These are phyloP conservation scores for Myathropa florea DNA, from an alignment of 2,888 invertebrate species.

Conservation along the genomic window DNA sequence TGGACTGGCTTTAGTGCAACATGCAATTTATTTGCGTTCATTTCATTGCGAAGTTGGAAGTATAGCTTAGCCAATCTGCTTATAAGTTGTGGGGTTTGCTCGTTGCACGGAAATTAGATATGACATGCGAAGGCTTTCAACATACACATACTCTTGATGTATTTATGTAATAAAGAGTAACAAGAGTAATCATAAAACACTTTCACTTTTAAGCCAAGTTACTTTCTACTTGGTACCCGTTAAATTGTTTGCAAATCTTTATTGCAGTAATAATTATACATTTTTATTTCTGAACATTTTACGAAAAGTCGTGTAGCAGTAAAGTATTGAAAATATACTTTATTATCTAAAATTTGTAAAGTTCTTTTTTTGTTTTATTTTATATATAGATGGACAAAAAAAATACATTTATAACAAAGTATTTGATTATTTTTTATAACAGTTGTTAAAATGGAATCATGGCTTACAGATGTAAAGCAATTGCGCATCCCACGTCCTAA, in stretches of 20 bases:
- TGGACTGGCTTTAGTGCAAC: no score
- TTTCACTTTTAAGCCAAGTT: slow-evolving; percentile 61
- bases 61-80: background rate
- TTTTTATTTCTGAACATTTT: background rate
- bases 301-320: background rate
- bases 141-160: background rate
- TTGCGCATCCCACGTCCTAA: slow-evolving; percentile 92
- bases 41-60: background rate
- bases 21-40: background rate
- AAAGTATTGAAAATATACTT: no score
- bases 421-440: background rate
- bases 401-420: background rate
- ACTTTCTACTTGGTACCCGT: slow-evolving; percentile 40
- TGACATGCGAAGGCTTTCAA: slow-evolving; percentile 36
- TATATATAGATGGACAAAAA: background rate
- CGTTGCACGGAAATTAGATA: slow-evolving; percentile 36
- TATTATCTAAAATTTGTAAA: background rate
- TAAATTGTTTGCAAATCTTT: background rate
- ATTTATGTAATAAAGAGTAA: slow-evolving; percentile 5
- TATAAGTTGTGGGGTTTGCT: background rate
- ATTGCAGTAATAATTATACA: background rate
- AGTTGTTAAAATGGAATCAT: slow-evolving; percentile 87
- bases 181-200: slow-evolving; percentile 29
- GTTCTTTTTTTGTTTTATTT: background rate
- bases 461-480: slow-evolving; percentile 91